A percentile compares a stretch with the other conserved stretches of the same genome.
Evolutionary conservation across 2,797 vertebrate species (phyloP).

Genomic region (Huso huso): DNA sequence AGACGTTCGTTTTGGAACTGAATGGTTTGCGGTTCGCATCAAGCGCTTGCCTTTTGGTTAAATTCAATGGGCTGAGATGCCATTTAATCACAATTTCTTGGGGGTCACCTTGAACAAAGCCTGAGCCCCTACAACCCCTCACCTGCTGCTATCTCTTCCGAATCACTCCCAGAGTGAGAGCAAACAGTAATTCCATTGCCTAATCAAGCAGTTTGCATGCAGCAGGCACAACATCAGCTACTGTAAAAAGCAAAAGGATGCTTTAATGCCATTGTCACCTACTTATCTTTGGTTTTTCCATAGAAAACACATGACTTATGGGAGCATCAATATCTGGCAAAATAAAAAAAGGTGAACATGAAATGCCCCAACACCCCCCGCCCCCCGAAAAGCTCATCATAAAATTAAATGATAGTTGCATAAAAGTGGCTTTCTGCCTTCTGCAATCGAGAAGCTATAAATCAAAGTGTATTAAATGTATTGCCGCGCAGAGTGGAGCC

Average conservation of each 20-base stretch:
- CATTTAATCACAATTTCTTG: too few relatives aligned
- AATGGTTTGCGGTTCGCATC: too few relatives aligned
- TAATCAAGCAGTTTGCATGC: slow-evolving; percentile 77
- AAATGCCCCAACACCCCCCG: slow-evolving; percentile 42
- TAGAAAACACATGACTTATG: slow-evolving; percentile 78
- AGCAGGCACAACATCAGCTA: slow-evolving; percentile 69
- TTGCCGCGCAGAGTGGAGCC: slow-evolving; percentile 53
- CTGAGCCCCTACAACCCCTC: not conserved
- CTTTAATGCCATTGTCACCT: slow-evolving; percentile 78
- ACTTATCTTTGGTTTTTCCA: slow-evolving; percentile 78
- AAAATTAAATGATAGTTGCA: slow-evolving; percentile 92
- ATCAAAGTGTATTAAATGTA: slow-evolving; percentile 77
- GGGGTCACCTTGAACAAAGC: slow-evolving; percentile 4
- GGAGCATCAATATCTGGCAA: slow-evolving; percentile 72
- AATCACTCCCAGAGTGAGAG: not conserved
- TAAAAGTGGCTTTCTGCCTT: slow-evolving; percentile 69
- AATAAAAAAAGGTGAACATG: slow-evolving; percentile 75
- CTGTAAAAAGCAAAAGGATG: slow-evolving; percentile 72
- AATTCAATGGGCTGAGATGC: too few relatives aligned
- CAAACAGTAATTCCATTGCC: slow-evolving; percentile 41
- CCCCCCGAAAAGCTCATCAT: slow-evolving; percentile 85
- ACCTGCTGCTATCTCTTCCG: not conserved
- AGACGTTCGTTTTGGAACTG: too few relatives aligned
- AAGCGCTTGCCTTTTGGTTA: too few relatives aligned
- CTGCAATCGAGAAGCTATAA: slow-evolving; percentile 70